Conservation (phyloP, 2,113 vertebrate genomes). For the Pristiophorus japonicus region DNA sequence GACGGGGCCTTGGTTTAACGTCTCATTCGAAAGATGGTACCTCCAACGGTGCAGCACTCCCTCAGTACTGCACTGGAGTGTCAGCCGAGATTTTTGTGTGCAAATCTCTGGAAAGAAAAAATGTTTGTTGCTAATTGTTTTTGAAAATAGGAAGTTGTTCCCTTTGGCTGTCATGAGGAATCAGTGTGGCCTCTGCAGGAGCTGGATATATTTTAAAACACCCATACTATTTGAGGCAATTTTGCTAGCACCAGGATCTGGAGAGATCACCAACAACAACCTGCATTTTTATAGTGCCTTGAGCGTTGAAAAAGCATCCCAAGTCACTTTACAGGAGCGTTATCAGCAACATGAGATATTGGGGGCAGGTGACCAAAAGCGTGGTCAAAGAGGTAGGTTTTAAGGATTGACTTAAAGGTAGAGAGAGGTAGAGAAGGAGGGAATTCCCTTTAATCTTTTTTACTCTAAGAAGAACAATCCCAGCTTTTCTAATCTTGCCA, state of each 20-base stretch:
- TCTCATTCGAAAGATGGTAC: not conserved
- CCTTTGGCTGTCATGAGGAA: not conserved
- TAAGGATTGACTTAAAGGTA: not conserved
- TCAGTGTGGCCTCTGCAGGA: not conserved
- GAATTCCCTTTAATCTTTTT: not conserved
- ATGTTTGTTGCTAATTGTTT: not conserved
- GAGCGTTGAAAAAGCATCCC: not conserved
- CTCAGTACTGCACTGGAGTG: not conserved
- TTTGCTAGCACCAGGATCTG: not conserved
- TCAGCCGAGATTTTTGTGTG: not conserved
- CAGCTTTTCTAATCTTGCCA: not conserved
- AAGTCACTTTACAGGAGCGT: not conserved
- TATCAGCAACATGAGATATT: not conserved
- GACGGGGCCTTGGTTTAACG: not conserved
- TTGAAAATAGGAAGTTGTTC: not conserved
- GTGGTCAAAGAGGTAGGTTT: not conserved
- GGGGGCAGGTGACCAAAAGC: not conserved
- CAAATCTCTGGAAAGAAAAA: not conserved
- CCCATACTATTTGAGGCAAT: not conserved
- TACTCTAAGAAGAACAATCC: not conserved
- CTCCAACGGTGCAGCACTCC: not conserved
- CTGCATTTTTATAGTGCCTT: too few species aligned
- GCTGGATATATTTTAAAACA: not conserved
- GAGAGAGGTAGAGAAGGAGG: not conserved
- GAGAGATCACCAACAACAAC: not conserved